Conservation (phyloP, 2,797 vertebrate genomes). For the Champsocephalus esox region DNA sequence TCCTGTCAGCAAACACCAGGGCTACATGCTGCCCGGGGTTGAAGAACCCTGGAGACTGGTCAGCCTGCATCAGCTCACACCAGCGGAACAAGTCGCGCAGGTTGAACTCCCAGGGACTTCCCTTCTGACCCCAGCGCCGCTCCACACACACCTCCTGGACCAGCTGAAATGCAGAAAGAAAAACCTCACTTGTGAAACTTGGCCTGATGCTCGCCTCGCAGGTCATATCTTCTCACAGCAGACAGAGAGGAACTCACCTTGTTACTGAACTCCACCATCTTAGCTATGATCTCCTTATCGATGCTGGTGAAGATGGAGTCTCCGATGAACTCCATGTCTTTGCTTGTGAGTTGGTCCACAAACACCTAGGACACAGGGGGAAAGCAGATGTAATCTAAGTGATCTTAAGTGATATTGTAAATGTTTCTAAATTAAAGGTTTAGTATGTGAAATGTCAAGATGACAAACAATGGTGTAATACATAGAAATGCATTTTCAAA, state of each 20-base stretch:
- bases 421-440: too few relatives aligned
- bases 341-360: constrained; percentile 92
- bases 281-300: constrained; percentile 86
- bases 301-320: constrained; percentile 91
- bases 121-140: constrained; percentile 94
- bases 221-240: background rate
- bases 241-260: constrained; percentile 80
- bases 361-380: constrained; percentile 86
- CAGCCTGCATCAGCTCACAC: constrained; percentile 97
- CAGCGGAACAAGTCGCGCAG: constrained; percentile 97
- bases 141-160: constrained; percentile 90
- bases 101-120: constrained; percentile 99
- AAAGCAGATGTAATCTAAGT: background rate
- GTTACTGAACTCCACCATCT: constrained; percentile 98
- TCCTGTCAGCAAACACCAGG: constrained; percentile 93
- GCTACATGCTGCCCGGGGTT: constrained; percentile 94
- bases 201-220: background rate
- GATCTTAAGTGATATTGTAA: too few relatives aligned
- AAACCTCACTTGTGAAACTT: too few relatives aligned
- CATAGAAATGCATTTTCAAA: too few relatives aligned
- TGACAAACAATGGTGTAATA: too few relatives aligned
- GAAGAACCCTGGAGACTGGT: constrained; percentile 92
- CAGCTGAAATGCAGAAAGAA: constrained; percentile 79
- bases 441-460: too few relatives aligned
- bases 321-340: constrained; percentile 96